Percentiles rank a stretch among this genome's conserved stretches.
phyloP scores from a whole-genome alignment of 2,797 vertebrate genomes.

The Sus cebifrons region DNA sequence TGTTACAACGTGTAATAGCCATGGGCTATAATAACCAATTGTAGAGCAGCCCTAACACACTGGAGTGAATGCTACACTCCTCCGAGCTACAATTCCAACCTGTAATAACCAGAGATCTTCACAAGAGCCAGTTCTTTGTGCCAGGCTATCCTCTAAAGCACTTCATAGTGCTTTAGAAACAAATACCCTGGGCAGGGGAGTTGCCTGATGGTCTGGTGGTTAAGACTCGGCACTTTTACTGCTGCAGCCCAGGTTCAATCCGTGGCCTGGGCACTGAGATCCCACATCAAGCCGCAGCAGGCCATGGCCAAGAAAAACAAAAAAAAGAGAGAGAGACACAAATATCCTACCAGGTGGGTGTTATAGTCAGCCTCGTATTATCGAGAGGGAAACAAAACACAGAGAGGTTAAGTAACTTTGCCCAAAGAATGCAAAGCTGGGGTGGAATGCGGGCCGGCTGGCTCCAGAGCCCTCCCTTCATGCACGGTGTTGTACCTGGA shows the following conservation, averaged over 20 bases:
- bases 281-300: too few relatives aligned
- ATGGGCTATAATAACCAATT: not conserved
- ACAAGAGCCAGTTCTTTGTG: not conserved
- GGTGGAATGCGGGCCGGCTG: not conserved
- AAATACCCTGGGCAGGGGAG: not conserved
- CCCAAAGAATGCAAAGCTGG: not conserved
- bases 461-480: not conserved
- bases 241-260: too few relatives aligned
- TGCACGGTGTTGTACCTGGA: not conserved
- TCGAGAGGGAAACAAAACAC: not conserved
- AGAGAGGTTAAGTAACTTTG: not conserved
- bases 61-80: not conserved
- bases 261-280: too few relatives aligned
- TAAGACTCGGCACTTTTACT: too few relatives aligned
- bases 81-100: not conserved
- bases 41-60: rapidly evolving
- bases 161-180: not conserved
- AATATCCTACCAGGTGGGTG: not conserved
- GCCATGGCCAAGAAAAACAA: too few relatives aligned
- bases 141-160: not conserved
- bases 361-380: not conserved
- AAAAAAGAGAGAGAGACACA: not conserved
- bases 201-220: too few relatives aligned
- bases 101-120: not conserved
- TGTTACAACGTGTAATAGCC: not conserved